Evolutionary conservation across 2,113 vertebrate genomes (phyloP).

Genomic region (Alaudala cheleensis): DNA sequence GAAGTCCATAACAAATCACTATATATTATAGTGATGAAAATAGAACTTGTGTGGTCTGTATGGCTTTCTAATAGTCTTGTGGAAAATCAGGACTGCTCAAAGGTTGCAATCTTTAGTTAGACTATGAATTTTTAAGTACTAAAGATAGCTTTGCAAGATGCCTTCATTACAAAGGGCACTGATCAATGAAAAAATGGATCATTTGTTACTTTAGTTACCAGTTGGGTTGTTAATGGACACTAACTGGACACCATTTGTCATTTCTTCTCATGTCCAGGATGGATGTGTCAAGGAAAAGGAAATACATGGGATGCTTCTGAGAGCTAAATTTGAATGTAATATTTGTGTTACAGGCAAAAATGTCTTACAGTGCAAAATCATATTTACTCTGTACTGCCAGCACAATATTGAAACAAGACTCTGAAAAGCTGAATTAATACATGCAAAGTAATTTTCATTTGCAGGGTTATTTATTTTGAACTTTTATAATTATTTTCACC

Average conservation of each 20-base stretch:
- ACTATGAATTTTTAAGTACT: neutral
- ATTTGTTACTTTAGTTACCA: neutral
- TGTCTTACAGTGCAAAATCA: neutral
- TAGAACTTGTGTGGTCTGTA: neutral
- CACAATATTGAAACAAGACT: neutral
- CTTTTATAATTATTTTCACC: neutral
- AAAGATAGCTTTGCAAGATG: neutral
- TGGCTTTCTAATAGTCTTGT: neutral
- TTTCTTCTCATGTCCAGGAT: neutral
- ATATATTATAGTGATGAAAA: neutral
- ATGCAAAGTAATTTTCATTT: neutral
- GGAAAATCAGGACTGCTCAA: neutral
- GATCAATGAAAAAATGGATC: neutral
- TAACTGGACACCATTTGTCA: neutral
- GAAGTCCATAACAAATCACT: neutral
- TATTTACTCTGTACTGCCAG: neutral
- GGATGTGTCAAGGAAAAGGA: neutral
- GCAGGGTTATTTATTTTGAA: neutral
- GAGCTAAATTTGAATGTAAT: neutral
- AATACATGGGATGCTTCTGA: neutral
- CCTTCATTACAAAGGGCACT: neutral
- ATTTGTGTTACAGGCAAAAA: conserved; percentile 8
- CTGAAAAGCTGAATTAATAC: neutral
- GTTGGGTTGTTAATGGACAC: neutral
- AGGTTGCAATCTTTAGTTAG: neutral